A percentile compares a stretch with the other conserved stretches of the same genome.
Conservation (phyloP, 1,140 invertebrate genomes). For the Drosophila grimshawi region DNA sequence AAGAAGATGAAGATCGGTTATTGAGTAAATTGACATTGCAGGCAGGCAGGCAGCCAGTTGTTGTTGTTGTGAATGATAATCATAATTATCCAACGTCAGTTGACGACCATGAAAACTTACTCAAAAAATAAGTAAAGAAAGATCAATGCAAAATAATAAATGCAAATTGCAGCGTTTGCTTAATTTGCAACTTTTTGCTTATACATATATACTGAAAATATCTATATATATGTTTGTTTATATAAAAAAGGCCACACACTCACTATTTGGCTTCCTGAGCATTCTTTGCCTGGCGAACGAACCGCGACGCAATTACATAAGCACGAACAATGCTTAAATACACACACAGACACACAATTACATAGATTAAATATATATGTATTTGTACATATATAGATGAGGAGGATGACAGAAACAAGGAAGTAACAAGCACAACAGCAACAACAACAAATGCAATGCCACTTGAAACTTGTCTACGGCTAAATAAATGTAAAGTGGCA, state of each 20-base stretch:
- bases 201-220: conserved; percentile 1
- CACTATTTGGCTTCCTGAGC: conserved; percentile 37
- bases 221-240: conserved; percentile 5
- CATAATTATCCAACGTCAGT: conserved; percentile 47
- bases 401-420: conserved; percentile 51
- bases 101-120: conserved; percentile 36
- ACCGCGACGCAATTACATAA: conserved; percentile 51
- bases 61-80: conserved; percentile 24
- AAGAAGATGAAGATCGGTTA: conserved; percentile 28
- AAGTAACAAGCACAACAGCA: conserved; percentile 43
- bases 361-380: background rate
- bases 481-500: conserved; percentile 27
- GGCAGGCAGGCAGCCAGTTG: background rate
- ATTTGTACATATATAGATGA: conserved; percentile 3
- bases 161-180: conserved; percentile 35
- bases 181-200: conserved; percentile 22
- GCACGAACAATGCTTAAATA: conserved; percentile 2
- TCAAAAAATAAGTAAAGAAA: background rate
- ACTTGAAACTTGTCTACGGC: conserved; percentile 56
- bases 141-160: conserved; percentile 35
- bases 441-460: conserved; percentile 35
- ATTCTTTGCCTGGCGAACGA: conserved; percentile 41
- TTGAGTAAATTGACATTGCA: conserved; percentile 52
- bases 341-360: conserved; percentile 12
- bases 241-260: conserved; percentile 25